These are phyloP conservation scores for Donacobius atricapilla DNA, from an alignment of 2,113 vertebrate genomes.

Conservation along the genomic window DNA sequence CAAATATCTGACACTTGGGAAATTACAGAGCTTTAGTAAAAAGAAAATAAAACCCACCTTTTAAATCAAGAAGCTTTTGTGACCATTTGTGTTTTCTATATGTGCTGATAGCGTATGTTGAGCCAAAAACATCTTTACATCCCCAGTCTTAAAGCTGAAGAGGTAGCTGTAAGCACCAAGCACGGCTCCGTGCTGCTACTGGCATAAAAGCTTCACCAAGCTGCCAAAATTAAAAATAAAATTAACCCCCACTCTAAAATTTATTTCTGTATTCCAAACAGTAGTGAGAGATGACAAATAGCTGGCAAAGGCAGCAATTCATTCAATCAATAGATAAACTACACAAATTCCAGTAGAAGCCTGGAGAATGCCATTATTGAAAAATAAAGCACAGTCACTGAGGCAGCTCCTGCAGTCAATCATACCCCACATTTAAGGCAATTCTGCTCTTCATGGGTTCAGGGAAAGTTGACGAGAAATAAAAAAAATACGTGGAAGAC, in stretches of 20 bases:
- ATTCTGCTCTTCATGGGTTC: not conserved
- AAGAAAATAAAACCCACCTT: conserved; percentile 26
- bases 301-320: not conserved
- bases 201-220: not conserved
- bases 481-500: not conserved
- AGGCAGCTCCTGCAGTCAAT: not conserved
- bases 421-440: not conserved
- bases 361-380: not conserved
- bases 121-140: conserved; percentile 7
- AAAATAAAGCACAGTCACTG: not conserved
- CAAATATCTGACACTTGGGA: not conserved
- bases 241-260: not conserved
- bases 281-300: not conserved
- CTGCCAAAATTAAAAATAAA: conserved; percentile 23
- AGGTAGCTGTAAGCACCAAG: conserved; percentile 30
- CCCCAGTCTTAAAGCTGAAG: not conserved
- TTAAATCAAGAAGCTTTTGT: conserved; percentile 27
- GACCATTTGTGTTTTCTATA: not conserved
- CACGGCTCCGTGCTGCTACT: not conserved
- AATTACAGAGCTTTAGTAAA: conserved; percentile 1
- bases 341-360: not conserved
- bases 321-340: not conserved
- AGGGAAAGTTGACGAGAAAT: not conserved
- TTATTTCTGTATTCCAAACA: not conserved
- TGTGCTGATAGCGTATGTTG: not conserved